These are phyloP conservation scores for Drosophila aff. DNA, from an alignment of 1,140 invertebrate genomes.

Conservation along the genomic window DNA sequence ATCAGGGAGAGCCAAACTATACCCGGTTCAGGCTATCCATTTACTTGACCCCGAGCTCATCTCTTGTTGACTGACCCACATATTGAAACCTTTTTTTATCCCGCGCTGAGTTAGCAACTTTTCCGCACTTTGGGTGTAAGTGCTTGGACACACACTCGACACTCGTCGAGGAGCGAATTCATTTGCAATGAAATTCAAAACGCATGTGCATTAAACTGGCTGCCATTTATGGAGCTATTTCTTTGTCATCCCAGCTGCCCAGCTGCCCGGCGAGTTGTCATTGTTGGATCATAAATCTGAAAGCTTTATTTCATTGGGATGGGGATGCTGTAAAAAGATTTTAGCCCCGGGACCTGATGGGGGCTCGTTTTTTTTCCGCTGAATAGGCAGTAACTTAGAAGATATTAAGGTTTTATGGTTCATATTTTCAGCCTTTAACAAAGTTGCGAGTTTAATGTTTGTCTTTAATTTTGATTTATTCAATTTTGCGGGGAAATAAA, in stretches of 20 bases:
- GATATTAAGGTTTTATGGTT: slow-evolving; percentile 14
- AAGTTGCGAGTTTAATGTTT: background rate
- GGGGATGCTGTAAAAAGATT: slow-evolving; percentile 10
- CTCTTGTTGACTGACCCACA: slow-evolving; percentile 50
- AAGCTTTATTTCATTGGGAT: slow-evolving; percentile 15
- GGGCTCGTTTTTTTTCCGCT: background rate
- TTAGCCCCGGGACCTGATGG: background rate
- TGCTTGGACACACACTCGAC: slow-evolving; percentile 33
- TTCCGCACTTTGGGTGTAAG: slow-evolving; percentile 34
- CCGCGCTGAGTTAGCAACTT: slow-evolving; percentile 26
- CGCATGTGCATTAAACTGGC: slow-evolving; percentile 61
- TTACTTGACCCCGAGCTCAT: slow-evolving; percentile 46
- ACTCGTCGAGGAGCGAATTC: slow-evolving; percentile 28
- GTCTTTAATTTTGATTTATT: slow-evolving; percentile 2
- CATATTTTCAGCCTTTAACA: slow-evolving; percentile 10
- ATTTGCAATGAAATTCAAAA: slow-evolving; percentile 75
- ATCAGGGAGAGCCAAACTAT: slow-evolving; percentile 10
- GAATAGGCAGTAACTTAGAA: slow-evolving; percentile 16
- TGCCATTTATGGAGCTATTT: slow-evolving; percentile 35
- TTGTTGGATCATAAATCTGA: slow-evolving; percentile 9
- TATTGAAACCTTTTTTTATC: slow-evolving; percentile 21
- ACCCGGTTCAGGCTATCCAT: slow-evolving; percentile 27
- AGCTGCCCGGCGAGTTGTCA: slow-evolving; percentile 1
- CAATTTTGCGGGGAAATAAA: background rate
- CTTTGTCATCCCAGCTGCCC: background rate